Conservation (phyloP, 2,888 invertebrate species). For the Agonopterix subpropinquella region DNA sequence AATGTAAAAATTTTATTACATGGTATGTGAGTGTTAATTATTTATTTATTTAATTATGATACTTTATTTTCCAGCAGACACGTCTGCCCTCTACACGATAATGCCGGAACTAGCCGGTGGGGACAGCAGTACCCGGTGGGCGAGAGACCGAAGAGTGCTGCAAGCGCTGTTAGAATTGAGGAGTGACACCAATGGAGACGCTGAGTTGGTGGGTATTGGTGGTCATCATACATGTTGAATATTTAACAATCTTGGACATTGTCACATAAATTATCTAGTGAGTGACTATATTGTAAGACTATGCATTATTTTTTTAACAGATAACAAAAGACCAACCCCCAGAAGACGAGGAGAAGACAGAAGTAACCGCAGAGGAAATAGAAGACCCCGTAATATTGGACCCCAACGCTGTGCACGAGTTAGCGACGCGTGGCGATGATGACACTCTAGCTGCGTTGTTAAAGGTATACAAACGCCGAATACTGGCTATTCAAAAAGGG, state of each 20-base stretch:
- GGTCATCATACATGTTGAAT: too few relatives aligned
- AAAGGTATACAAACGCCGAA: constrained; percentile 48
- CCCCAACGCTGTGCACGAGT: constrained; percentile 83
- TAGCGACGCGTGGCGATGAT: constrained; percentile 85
- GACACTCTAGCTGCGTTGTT: constrained; percentile 78
- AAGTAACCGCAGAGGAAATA: constrained; percentile 30
- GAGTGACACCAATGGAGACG: neutral
- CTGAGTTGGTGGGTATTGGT: too few relatives aligned
- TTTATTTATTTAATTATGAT: too few relatives aligned
- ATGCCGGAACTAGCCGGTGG: constrained; percentile 64
- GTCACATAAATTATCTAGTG: too few relatives aligned
- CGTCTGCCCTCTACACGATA: constrained; percentile 50
- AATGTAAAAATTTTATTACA: too few relatives aligned
- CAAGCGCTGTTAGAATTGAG: constrained; percentile 82
- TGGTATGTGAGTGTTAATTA: too few relatives aligned
- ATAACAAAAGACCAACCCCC: constrained; percentile 34
- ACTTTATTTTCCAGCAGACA: constrained; percentile 52
- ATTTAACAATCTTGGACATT: too few relatives aligned
- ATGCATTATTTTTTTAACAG: too few relatives aligned
- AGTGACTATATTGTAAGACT: too few relatives aligned
- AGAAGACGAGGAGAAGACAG: constrained; percentile 33
- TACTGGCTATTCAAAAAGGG: too few relatives aligned
- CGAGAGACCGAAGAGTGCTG: constrained; percentile 81
- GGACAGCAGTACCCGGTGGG: constrained; percentile 75
- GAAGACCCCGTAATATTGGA: constrained; percentile 23